Evolutionary conservation across 2,113 vertebrate species (phyloP).

Genomic region (Desmodus rotundus): DNA sequence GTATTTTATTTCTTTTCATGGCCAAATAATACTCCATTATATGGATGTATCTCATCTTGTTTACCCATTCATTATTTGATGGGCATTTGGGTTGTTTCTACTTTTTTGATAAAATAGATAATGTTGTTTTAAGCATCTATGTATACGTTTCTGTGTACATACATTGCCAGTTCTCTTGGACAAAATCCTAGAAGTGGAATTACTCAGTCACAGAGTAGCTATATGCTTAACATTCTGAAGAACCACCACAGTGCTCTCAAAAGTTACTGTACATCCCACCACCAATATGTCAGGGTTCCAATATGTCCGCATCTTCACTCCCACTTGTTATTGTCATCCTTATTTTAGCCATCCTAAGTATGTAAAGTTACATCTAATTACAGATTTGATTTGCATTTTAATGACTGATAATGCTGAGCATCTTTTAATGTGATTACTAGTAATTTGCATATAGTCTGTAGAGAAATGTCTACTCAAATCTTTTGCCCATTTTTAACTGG

Average conservation of each 20-base stretch:
- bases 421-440: background rate
- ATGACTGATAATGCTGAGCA: background rate
- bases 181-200: background rate
- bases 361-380: background rate
- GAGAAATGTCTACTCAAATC: too few relatives aligned
- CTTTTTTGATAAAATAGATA: background rate
- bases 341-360: background rate
- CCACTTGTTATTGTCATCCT: background rate
- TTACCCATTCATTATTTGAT: background rate
- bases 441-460: background rate
- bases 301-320: background rate
- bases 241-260: background rate
- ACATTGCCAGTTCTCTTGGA: background rate
- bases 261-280: background rate
- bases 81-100: background rate
- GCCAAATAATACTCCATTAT: background rate
- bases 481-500: too few relatives aligned
- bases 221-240: background rate
- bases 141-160: background rate
- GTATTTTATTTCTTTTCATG: background rate
- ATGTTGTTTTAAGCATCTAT: background rate
- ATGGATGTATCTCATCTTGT: background rate
- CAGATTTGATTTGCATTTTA: background rate
- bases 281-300: background rate
- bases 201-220: background rate